Evolutionary conservation across 2,888 invertebrate genomes (phyloP), one percentile per base, ranked within the genome.

Genomic region (Clusia tigrina): DNA sequence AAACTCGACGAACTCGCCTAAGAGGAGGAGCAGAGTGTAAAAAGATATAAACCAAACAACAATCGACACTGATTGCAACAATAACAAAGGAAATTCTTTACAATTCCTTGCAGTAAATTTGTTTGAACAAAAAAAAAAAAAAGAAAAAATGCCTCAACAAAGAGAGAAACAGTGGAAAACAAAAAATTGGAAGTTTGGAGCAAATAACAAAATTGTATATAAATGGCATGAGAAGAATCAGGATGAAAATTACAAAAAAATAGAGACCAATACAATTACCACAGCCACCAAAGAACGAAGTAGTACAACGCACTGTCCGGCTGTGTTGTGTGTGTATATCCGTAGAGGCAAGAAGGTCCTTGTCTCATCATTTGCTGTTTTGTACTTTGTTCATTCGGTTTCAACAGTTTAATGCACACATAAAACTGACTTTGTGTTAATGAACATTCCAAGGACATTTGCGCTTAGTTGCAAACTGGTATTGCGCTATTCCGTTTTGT

Each of bases 41-140:
- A 23, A 6, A 18, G 17, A 5, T 48, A 23, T 6, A 56, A 62
- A 66, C 55, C 66, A 61, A 64, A 64, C 62, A 66, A 17, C 32
- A 32, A 42, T 3, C 42, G 42, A 42, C 6, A 42, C 10, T n/a
- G n/a, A n/a, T n/a, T n/a, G n/a, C n/a, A n/a, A n/a, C n/a, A n/a
- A n/a, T n/a, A 42, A 42, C n/a, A 15, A 42, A 42, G 10, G 42
- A 42, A 42, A 42, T 42, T 42, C n/a, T 15, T 42, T 15, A 15
- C 42, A 15, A n/a, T 10, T 15, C 10, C 6, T n/a, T n/a, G n/a
- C n/a, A n/a, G n/a, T n/a, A n/a, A n/a, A n/a, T n/a, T n/a, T n/a
- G n/a, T n/a, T n/a, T n/a, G n/a, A n/a, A n/a, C n/a, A n/a, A n/a
- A n/a, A n/a, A n/a, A n/a, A n/a, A n/a, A n/a, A n/a, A n/a, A n/a